Conservation (phyloP, 35 echinoderm and acorn worm species). For the Nesometra sesokonis region DNA sequence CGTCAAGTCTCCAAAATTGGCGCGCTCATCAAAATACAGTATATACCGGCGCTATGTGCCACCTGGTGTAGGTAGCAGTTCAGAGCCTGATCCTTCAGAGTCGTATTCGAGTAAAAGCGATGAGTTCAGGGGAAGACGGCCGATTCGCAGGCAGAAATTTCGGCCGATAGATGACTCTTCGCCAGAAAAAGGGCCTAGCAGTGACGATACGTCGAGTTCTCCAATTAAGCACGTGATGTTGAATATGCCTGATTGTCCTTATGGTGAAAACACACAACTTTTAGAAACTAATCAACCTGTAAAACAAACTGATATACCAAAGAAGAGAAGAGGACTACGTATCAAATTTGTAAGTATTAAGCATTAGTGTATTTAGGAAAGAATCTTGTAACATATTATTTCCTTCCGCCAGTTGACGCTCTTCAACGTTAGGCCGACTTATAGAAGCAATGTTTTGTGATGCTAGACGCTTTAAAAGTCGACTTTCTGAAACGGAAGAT, state of each 20-base stretch:
- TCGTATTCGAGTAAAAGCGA: not conserved
- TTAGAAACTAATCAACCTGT: not conserved
- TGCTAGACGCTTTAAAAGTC: too few relatives aligned
- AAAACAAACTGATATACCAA: not conserved
- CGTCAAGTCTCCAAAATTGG: slow-evolving; percentile 46
- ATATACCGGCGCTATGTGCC: slow-evolving; percentile 85
- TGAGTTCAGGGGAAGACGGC: not conserved
- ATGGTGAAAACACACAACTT: not conserved
- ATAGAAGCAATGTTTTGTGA: too few relatives aligned
- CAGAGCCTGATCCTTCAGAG: not conserved
- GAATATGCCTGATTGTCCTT: not conserved
- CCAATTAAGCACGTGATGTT: not conserved
- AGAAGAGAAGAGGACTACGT: not conserved
- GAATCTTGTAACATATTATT: too few relatives aligned
- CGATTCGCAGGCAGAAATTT: not conserved
- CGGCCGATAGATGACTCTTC: not conserved
- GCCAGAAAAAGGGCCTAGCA: not conserved
- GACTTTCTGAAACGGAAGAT: too few relatives aligned
- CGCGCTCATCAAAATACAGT: slow-evolving; percentile 82
- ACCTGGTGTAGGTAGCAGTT: not conserved
- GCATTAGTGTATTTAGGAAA: too few relatives aligned
- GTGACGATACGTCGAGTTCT: not conserved
- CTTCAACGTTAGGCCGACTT: too few relatives aligned
- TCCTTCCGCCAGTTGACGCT: too few relatives aligned
- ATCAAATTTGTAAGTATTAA: not conserved